Evolutionary conservation across 2,888 invertebrate species (phyloP), one percentile per base, ranked within the genome.

Genomic region (Alloscopus bannaensis): DNA sequence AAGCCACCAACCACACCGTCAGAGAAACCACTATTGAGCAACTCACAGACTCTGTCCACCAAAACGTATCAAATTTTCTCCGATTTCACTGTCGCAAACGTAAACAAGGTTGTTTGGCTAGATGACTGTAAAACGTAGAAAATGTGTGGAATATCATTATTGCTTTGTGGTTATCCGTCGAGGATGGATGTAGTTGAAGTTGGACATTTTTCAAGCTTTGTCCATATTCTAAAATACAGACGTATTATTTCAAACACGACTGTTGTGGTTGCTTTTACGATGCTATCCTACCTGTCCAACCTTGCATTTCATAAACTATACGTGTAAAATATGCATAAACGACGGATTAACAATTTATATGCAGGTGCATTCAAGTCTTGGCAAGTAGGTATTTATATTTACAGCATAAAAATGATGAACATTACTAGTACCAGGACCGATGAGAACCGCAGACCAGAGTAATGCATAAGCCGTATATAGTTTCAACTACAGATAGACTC

Each of bases 251-350:
- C n/a, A n/a, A n/a, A n/a, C n/a, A n/a, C n/a, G n/a, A n/a, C n/a
- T n/a, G n/a, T n/a, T 65, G 40, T 57, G 57, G 29, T 65, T 73
- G 40, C 66, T n/a, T 24, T 36, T 55, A 62, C 59, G 29, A 26
- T 20, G 28, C 28, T 50, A 55, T 42, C 31, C 60, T 11, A 40
- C 11, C 57, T 65, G 45, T 73, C 62, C 42, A 64, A 52, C 28
- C 31, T 20, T 45, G n/a, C 26, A 65, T 73, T 20, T 18, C 72
- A 64, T 55, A 73, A 73, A 73, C 55, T 24, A 57, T 45, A 28
- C 13, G n/a, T 22, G 65, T 65, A 72, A 66, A 66, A 73, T 73
- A 73, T 73, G 57, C 65, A 73, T 65, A 52, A 40, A 40, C n/a
- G 40, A 62, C 1, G 11, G 42, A 28, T 69, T 69, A 64, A 62